These are phyloP conservation scores for Arizona elegans DNA, from an alignment of 2,113 vertebrate genomes.

Conservation along the genomic window DNA sequence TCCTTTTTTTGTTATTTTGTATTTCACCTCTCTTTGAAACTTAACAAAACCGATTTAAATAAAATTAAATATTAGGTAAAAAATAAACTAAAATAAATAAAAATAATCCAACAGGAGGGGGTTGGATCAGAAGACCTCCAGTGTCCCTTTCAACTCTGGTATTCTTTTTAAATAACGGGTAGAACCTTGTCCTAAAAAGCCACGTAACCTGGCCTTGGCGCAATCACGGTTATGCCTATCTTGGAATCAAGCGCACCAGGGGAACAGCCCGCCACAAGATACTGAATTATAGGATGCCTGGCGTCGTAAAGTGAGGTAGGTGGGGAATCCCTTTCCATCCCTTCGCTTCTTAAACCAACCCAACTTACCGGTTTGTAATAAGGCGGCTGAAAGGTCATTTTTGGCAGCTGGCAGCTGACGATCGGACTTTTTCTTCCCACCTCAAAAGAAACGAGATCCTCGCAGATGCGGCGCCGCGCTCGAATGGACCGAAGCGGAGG, in stretches of 20 bases:
- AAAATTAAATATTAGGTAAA: not conserved
- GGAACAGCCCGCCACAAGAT: not conserved
- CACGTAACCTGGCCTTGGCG: not conserved
- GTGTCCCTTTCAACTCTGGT: not conserved
- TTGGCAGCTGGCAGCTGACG: not conserved
- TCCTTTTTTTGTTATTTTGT: not conserved
- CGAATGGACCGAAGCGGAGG: not conserved
- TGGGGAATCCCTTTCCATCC: not conserved
- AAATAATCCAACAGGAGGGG: too few species aligned
- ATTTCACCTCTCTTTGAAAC: not conserved
- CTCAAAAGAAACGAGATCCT: fast-evolving
- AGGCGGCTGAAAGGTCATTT: not conserved
- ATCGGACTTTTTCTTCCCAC: not conserved
- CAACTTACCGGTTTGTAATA: not conserved
- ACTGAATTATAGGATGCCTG: not conserved
- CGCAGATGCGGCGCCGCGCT: not conserved
- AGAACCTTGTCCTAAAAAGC: not conserved
- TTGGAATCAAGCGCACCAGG: not conserved
- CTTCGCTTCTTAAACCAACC: not conserved
- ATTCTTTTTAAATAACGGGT: not conserved
- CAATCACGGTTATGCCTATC: not conserved
- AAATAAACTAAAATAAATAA: not conserved
- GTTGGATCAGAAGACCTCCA: not conserved
- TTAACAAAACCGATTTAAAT: not conserved
- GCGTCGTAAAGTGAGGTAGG: not conserved